phyloP scores from a whole-genome alignment of 2,888 invertebrate genomes.

The Nephrotoma guestfalica region DNA sequence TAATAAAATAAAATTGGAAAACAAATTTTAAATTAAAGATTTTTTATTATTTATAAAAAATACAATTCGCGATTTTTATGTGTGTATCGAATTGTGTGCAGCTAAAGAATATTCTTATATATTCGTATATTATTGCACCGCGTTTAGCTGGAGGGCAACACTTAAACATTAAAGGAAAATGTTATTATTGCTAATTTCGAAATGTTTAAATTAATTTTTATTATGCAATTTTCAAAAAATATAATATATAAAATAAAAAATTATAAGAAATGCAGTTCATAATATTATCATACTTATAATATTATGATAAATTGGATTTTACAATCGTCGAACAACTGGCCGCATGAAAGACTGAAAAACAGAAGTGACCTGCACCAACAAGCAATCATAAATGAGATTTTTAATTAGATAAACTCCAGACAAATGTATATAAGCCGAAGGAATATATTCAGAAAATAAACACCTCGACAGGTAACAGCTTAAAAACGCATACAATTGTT shows the following conservation, averaged over 20 bases:
- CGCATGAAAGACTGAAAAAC: neutral
- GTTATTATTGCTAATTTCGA: neutral
- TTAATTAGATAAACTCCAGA: neutral
- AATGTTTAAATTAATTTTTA: neutral
- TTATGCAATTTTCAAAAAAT: neutral
- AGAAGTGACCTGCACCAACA: neutral
- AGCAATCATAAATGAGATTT: neutral
- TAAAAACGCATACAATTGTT: too few species aligned
- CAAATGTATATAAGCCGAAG: neutral
- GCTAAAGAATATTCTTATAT: neutral
- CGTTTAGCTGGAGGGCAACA: neutral
- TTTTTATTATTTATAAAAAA: neutral
- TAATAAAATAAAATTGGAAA: neutral
- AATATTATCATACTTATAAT: neutral
- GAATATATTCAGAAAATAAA: too few species aligned
- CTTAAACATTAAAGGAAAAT: neutral
- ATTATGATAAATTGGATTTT: neutral
- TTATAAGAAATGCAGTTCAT: neutral
- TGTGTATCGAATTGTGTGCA: neutral
- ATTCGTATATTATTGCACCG: neutral
- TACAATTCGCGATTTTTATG: neutral
- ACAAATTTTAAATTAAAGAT: neutral
- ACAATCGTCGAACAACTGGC: neutral
- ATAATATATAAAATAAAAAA: neutral
- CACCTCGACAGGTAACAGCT: too few species aligned